Base-by-base conservation (phyloP, 2,113 vertebrate species). In the Leptocoma aspasia region DNA sequence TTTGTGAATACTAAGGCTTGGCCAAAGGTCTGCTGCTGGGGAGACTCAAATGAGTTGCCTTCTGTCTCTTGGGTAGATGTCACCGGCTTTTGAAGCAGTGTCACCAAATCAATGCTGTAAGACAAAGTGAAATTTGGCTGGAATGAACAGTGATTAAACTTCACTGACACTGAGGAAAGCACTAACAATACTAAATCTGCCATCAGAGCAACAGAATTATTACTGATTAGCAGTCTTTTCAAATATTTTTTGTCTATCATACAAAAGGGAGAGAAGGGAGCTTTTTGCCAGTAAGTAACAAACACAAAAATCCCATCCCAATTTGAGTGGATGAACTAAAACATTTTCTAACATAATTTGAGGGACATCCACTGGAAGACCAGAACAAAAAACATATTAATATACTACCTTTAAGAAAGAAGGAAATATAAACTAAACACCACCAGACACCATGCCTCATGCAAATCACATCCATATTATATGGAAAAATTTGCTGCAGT, bases 1-100 rank as follows among this genome's bases (percentile, higher is more conserved):
- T 99, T 99, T 78, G 99, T 99, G 97, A 99, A 99, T 76, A 99
- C 99, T 89, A 99, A 97, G 41, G 99, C 99, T 97, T 99, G 99
- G 52, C 98, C 98, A 88, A 99, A 98, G 92, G 98, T 97, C 84
- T 99, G 99, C 8, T 98, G 97, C 70, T 98, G 98, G 6, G 98
- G 52, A 59, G 96, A 28, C 93, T 99, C 99, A 52, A 98, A 98
- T 0, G 97, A 97, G 81, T 50, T 98, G 91, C 98, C 89, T 92
- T 99, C 98, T 61, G 92, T 93, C 14, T 98, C 97, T 86, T 98
- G 98, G 78, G 94, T 50, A n/a, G 98, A 96, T 92, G 91, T 78
- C 56, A 97, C 93, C 3, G 98, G 96, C 87, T 99, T 99, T 87
- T 99, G 99, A 91, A 99, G 98, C 75, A 99, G 96, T 30, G 98